Evolutionary conservation across 92 coral and sea anemone species (phyloP).

Genomic region (Muricea muricata): DNA sequence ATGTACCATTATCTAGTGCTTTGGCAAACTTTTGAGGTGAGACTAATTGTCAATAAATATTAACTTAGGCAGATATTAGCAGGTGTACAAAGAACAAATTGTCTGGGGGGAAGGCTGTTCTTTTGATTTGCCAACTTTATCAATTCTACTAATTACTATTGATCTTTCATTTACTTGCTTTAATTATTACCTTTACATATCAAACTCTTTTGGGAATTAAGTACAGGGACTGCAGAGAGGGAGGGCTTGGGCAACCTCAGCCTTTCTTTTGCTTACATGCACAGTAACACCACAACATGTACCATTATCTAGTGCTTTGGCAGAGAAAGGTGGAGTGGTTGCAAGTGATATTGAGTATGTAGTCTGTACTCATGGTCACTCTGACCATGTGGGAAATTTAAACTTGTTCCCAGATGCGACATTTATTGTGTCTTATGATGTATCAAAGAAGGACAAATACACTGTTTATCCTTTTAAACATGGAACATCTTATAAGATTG

Average conservation of each 20-base stretch:
- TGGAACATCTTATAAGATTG: background rate
- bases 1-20: conserved; percentile 3
- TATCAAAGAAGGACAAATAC: conserved; percentile 71
- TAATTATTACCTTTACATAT: too few relatives aligned
- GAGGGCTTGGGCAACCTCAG: too few relatives aligned
- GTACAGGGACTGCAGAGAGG: too few relatives aligned
- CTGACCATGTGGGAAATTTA: conserved; percentile 92
- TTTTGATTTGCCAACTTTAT: too few relatives aligned
- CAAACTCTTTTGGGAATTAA: too few relatives aligned
- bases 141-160: too few relatives aligned
- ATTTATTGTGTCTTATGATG: conserved; percentile 81
- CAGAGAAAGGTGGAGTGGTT: conserved; percentile 30
- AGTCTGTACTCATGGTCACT: conserved; percentile 90
- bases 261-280: too few relatives aligned
- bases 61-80: background rate
- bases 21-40: conserved; percentile 62
- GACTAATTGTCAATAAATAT: background rate
- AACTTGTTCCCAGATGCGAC: conserved; percentile 83
- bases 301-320: conserved; percentile 35
- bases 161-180: too few relatives aligned
- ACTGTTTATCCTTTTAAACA: conserved; percentile 59
- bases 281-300: background rate
- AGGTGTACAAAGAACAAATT: too few relatives aligned
- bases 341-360: conserved; percentile 77
- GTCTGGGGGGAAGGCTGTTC: too few relatives aligned